A percentile compares a stretch with the other conserved stretches of the same genome.
These are phyloP conservation scores for Hapalemur alaotrensis DNA, from an alignment of 2,797 vertebrate genomes.

Conservation along the genomic window DNA sequence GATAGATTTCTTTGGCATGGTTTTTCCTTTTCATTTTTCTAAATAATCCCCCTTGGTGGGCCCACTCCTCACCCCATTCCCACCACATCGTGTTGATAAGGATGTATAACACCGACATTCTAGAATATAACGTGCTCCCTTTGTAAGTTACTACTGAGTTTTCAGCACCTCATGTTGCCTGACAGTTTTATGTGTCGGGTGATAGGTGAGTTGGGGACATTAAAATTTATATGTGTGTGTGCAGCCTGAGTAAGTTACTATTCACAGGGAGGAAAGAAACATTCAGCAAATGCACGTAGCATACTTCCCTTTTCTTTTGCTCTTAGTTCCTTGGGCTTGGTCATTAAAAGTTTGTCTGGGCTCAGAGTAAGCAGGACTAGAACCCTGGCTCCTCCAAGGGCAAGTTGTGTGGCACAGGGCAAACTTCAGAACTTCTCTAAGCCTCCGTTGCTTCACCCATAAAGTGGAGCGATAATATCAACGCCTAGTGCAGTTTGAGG, in stretches of 20 bases:
- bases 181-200: background rate
- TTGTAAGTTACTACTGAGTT: background rate
- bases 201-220: background rate
- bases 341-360: background rate
- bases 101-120: background rate
- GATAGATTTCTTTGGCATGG: constrained; percentile 22
- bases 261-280: background rate
- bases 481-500: background rate
- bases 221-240: background rate
- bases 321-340: background rate
- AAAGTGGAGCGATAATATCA: background rate
- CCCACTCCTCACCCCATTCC: background rate
- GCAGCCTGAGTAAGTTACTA: too few relatives aligned
- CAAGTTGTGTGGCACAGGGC: background rate
- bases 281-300: background rate
- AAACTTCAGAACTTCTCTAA: background rate
- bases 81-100: background rate
- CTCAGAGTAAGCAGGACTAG: background rate
- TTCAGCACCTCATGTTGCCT: background rate
- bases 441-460: background rate
- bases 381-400: background rate
- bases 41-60: background rate
- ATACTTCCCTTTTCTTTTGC: background rate
- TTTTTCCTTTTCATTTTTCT: background rate
- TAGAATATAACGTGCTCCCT: background rate